phyloP scores from a whole-genome alignment of 1,140 invertebrate species.

The Triops cancriformis region DNA sequence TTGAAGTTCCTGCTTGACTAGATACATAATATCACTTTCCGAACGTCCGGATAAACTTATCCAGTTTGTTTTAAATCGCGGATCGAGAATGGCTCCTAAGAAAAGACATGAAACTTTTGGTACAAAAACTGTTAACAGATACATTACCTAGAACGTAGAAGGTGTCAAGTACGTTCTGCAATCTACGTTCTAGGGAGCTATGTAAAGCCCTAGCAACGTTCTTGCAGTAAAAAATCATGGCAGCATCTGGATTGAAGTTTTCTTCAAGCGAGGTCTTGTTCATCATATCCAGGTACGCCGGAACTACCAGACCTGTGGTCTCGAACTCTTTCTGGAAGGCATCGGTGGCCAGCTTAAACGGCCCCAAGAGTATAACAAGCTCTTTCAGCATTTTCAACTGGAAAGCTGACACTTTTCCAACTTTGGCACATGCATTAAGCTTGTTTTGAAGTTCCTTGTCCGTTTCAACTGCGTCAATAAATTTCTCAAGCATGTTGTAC shows the following conservation, averaged over 20 bases:
- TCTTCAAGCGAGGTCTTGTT: background rate
- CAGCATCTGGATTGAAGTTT: background rate
- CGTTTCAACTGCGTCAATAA: background rate
- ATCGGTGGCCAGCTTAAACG: no score
- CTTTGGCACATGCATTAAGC: background rate
- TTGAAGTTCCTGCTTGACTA: background rate
- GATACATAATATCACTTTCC: background rate
- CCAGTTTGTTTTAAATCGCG: background rate
- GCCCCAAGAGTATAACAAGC: no score
- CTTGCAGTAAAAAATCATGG: background rate
- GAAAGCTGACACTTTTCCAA: background rate
- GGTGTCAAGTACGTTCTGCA: background rate
- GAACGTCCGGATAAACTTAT: background rate
- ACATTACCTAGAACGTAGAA: background rate
- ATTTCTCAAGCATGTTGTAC: background rate
- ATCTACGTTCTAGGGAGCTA: background rate
- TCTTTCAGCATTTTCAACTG: no score
- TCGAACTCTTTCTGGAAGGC: background rate
- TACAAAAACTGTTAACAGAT: background rate
- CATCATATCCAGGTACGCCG: conserved; percentile 17
- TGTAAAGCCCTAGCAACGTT: background rate
- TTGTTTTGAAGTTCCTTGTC: background rate
- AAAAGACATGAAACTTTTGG: background rate
- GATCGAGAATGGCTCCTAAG: background rate
- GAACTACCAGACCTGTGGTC: conserved; percentile 15